phyloP scores from a whole-genome alignment of 2,888 invertebrate genomes.

The Drepana falcataria region DNA sequence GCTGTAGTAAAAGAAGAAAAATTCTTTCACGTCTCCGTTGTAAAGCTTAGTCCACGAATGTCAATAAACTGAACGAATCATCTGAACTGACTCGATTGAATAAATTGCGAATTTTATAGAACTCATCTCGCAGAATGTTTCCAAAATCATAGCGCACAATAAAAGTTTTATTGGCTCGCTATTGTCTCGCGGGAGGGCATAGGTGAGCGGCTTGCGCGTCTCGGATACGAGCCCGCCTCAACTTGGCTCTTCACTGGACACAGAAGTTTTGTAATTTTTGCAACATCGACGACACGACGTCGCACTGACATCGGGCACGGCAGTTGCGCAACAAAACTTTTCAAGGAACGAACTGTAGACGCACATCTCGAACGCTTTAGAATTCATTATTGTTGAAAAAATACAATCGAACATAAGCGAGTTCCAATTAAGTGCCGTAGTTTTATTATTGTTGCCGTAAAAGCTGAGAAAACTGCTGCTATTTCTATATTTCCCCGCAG shows the following conservation, averaged over 20 bases:
- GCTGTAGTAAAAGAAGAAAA: slow-evolving; percentile 19
- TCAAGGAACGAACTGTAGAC: slow-evolving; percentile 14
- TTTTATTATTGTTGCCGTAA: slow-evolving; percentile 38
- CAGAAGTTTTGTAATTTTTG: slow-evolving; percentile 56
- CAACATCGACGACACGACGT: slow-evolving; percentile 32
- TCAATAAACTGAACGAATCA: slow-evolving; percentile 30
- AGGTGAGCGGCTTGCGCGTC: slow-evolving; percentile 18
- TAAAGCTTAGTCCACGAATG: slow-evolving; percentile 39
- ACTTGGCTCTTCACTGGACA: slow-evolving; percentile 37
- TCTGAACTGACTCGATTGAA: slow-evolving; percentile 9
- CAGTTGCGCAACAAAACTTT: slow-evolving; percentile 28
- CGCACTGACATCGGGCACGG: slow-evolving; percentile 35
- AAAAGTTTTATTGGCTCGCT: slow-evolving; percentile 71
- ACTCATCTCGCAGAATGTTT: slow-evolving; percentile 66
- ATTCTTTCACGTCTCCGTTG: slow-evolving; percentile 29
- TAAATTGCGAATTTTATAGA: slow-evolving; percentile 65
- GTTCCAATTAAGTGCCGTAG: slow-evolving; percentile 32
- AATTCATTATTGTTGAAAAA: slow-evolving; percentile 25
- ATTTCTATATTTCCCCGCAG: slow-evolving; percentile 39
- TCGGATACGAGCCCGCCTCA: slow-evolving; percentile 6
- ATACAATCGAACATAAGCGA: slow-evolving; percentile 24
- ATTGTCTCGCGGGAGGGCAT: slow-evolving; percentile 44
- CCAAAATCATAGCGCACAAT: slow-evolving; percentile 67
- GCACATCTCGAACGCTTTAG: slow-evolving; percentile 16
- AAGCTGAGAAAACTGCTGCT: slow-evolving; percentile 36